A percentile compares a stretch with the other conserved stretches of the same genome.
Evolutionary conservation across 2,888 invertebrate genomes (phyloP).

Genomic region (Leucania comma): DNA sequence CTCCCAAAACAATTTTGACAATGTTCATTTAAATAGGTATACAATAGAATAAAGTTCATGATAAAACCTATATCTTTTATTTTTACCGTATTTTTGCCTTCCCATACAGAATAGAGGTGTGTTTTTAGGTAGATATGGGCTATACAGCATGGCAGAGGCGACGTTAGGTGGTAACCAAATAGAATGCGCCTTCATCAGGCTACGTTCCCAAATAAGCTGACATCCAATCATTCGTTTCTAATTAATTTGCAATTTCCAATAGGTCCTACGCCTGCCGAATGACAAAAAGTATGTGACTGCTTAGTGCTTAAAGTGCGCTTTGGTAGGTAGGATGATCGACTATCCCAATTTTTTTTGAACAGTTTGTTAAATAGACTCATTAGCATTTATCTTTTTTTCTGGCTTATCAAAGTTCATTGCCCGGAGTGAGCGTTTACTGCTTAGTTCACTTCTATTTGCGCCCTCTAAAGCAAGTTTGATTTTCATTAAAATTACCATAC

Average conservation of each 20-base stretch:
- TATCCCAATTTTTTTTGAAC: not conserved
- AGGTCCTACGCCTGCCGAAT: too few relatives aligned
- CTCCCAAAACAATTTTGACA: constrained; percentile 71
- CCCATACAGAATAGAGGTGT: too few relatives aligned
- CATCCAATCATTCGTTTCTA: too few relatives aligned
- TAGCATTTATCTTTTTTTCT: constrained; percentile 43
- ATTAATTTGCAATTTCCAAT: too few relatives aligned
- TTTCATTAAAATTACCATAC: not conserved
- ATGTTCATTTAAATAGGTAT: constrained; percentile 31
- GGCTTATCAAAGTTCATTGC: constrained; percentile 65
- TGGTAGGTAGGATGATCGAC: not conserved
- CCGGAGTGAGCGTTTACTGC: constrained; percentile 7
- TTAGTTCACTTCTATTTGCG: constrained; percentile 11
- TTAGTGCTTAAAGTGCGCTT: not conserved
- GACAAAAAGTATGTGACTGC: not conserved
- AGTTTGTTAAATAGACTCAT: not conserved
- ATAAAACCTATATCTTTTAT: not conserved
- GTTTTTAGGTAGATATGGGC: too few relatives aligned
- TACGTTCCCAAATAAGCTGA: too few relatives aligned
- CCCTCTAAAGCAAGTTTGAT: constrained; percentile 1
- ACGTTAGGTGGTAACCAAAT: too few relatives aligned
- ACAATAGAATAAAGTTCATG: constrained; percentile 29
- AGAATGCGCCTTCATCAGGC: too few relatives aligned
- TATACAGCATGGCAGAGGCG: too few relatives aligned
- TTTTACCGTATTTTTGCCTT: not conserved